These are phyloP conservation scores for Gadopsis bispinosus DNA, from an alignment of 2,797 vertebrate species.

Conservation along the genomic window DNA sequence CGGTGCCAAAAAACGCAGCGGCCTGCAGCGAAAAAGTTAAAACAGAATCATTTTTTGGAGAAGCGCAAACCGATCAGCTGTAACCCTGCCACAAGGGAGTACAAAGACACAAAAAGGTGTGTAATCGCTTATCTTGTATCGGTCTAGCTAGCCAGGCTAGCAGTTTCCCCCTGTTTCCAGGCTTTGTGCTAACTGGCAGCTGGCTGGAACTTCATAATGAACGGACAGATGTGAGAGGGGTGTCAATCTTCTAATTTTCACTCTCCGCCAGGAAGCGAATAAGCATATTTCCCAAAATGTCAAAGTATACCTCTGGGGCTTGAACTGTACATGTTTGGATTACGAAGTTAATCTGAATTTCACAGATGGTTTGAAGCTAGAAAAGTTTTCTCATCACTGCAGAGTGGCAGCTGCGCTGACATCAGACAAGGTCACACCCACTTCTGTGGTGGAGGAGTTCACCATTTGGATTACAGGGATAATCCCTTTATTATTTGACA, in stretches of 20 bases:
- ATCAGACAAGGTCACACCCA: slow-evolving; percentile 71
- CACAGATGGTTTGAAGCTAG: slow-evolving; percentile 23
- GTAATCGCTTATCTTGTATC: too few relatives aligned
- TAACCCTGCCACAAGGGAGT: too few relatives aligned
- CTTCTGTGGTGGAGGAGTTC: slow-evolving; percentile 60
- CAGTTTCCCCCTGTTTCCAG: background rate
- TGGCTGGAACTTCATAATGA: background rate
- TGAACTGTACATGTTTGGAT: slow-evolving; percentile 16
- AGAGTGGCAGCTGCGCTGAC: slow-evolving; percentile 33
- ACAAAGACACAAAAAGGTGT: too few relatives aligned
- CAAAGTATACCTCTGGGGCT: slow-evolving; percentile 16
- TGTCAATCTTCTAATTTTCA: background rate
- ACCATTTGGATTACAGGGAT: slow-evolving; percentile 78
- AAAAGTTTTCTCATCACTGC: slow-evolving; percentile 23
- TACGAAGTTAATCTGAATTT: slow-evolving; percentile 35
- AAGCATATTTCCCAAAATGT: slow-evolving; percentile 2
- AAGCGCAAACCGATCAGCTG: too few relatives aligned
- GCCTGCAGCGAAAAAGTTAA: too few relatives aligned
- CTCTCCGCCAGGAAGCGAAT: slow-evolving; percentile 11
- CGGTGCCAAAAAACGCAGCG: too few relatives aligned
- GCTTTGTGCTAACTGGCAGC: background rate
- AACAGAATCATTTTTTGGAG: too few relatives aligned
- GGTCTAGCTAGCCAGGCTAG: too few relatives aligned
- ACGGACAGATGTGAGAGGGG: background rate
- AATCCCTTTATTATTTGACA: slow-evolving; percentile 81